These are phyloP conservation scores for Sphyrna mokarran DNA, from an alignment of 2,113 vertebrate species.

Conservation along the genomic window DNA sequence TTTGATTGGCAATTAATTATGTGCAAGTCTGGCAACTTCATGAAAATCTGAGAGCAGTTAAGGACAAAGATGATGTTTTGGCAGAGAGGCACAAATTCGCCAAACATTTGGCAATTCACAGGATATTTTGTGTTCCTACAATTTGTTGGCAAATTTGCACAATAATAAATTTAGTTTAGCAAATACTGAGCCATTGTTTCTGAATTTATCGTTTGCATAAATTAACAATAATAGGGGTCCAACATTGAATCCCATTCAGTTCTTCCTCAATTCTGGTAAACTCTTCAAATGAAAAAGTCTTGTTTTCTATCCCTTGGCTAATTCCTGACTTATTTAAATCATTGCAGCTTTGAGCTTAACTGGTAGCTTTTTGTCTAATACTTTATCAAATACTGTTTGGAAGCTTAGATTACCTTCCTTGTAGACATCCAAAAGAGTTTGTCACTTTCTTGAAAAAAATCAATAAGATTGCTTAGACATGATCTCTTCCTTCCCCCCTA, in stretches of 20 bases:
- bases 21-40: neutral
- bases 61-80: neutral
- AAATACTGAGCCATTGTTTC: neutral
- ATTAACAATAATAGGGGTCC: neutral
- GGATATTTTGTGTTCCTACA: neutral
- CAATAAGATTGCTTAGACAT: neutral
- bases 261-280: neutral
- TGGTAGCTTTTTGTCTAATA: neutral
- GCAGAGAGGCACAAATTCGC: neutral
- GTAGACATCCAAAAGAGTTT: neutral
- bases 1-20: neutral
- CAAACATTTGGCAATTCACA: neutral
- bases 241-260: neutral
- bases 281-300: neutral
- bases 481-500: too few species aligned
- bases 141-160: neutral
- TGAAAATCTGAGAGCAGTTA: neutral
- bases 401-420: neutral
- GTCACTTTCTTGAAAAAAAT: neutral
- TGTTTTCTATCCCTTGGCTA: neutral
- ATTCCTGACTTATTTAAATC: neutral
- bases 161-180: neutral
- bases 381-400: neutral
- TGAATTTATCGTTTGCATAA: neutral
- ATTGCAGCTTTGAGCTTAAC: neutral